These are phyloP conservation scores for Crenuchus spilurus DNA, from an alignment of 2,797 vertebrate species.

Conservation along the genomic window DNA sequence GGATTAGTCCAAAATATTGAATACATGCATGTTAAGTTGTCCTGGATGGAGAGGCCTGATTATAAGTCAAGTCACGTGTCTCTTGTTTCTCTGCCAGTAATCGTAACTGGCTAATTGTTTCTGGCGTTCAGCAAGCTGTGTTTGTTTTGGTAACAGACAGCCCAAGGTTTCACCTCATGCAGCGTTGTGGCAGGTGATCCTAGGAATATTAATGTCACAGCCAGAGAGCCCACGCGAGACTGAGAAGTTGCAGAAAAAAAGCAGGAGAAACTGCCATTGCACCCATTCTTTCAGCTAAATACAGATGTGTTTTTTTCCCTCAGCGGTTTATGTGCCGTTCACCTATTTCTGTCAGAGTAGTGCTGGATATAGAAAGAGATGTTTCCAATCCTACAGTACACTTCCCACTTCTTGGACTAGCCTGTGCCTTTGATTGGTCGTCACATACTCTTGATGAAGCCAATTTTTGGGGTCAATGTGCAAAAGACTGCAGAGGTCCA, in stretches of 20 bases:
- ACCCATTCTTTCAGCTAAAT: neutral
- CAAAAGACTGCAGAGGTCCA: neutral
- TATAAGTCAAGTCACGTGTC: conserved; percentile 7
- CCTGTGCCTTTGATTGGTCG: neutral
- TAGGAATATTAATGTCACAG: conserved; percentile 15
- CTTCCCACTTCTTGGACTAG: neutral
- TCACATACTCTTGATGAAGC: neutral
- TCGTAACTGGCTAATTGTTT: conserved; percentile 38
- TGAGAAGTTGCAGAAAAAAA: too few species aligned
- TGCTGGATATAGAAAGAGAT: neutral
- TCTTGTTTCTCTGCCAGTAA: neutral
- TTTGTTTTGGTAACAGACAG: conserved; percentile 42
- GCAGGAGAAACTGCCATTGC: neutral
- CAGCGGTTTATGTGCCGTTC: neutral
- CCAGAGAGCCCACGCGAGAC: neutral
- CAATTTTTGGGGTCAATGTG: neutral
- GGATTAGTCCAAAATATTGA: neutral
- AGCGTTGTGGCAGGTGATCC: conserved; percentile 30
- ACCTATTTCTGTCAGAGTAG: neutral
- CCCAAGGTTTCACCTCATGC: conserved; percentile 10
- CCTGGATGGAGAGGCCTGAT: neutral
- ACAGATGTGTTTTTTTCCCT: neutral
- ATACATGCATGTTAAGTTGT: neutral
- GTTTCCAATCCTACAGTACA: neutral
- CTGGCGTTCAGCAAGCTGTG: conserved; percentile 43